Conservation (phyloP, 2,113 vertebrate genomes). For the Microcebus griseorufus region DNA sequence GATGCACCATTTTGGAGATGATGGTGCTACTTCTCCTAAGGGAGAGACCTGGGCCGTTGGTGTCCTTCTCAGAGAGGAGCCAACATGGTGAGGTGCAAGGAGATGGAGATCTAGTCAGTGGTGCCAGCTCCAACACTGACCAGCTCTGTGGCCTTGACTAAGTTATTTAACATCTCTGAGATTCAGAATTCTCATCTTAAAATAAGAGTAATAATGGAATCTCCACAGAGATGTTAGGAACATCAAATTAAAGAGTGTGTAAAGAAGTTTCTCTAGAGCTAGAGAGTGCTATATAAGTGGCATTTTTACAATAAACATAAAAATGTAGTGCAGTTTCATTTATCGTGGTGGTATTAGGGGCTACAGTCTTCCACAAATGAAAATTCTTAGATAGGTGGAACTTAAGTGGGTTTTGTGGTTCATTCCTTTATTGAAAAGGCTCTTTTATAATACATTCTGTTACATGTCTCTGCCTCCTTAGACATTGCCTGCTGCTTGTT, state of each 20-base stretch:
- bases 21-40: conserved; percentile 72
- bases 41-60: conserved; percentile 28
- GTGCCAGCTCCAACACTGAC: background rate
- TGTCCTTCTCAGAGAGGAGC: conserved; percentile 1
- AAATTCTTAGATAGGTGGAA: background rate
- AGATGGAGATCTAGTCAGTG: background rate
- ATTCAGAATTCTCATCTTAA: background rate
- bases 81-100: too few relatives aligned
- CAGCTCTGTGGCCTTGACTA: background rate
- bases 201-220: background rate
- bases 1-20: conserved; percentile 59
- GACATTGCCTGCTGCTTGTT: background rate
- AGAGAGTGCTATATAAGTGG: background rate
- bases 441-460: background rate
- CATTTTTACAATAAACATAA: background rate
- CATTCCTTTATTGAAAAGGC: background rate
- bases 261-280: background rate
- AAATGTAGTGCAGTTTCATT: background rate
- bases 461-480: background rate
- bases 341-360: background rate
- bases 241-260: background rate
- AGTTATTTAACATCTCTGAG: background rate
- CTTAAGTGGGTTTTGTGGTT: conserved; percentile 7
- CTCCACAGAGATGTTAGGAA: background rate
- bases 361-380: background rate